phyloP scores from a whole-genome alignment of 2,888 invertebrate genomes.

The Acronicta leporina region DNA sequence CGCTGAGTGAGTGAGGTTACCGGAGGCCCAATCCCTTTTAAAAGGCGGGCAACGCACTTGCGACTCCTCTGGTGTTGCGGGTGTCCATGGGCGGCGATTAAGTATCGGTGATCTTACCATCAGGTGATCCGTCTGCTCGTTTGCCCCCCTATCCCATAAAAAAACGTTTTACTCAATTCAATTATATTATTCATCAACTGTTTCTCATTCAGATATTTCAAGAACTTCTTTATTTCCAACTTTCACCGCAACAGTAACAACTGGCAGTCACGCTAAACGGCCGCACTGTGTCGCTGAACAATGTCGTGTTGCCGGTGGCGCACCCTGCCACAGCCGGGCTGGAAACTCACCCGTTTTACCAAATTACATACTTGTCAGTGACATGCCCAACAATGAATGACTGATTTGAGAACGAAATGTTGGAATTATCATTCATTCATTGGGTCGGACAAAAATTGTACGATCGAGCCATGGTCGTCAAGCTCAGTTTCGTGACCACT shows the following conservation, averaged over 20 bases:
- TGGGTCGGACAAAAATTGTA: too few relatives aligned
- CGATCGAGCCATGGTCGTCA: background rate
- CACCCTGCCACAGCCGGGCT: conserved; percentile 31
- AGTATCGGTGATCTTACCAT: too few relatives aligned
- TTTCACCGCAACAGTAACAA: conserved; percentile 55
- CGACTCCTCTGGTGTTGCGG: too few relatives aligned
- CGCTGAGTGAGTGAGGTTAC: too few relatives aligned
- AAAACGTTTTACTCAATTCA: too few relatives aligned
- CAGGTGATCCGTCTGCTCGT: too few relatives aligned
- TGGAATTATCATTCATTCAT: conserved; percentile 1
- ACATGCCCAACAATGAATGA: conserved; percentile 26
- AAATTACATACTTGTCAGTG: conserved; percentile 42
- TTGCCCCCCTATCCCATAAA: too few relatives aligned
- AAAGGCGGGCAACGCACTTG: too few relatives aligned
- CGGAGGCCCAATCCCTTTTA: too few relatives aligned
- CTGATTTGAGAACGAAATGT: conserved; percentile 16
- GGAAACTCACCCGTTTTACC: conserved; percentile 38
- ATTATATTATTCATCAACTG: background rate
- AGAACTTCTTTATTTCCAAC: background rate
- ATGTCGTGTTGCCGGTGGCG: conserved; percentile 52
- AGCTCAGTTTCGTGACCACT: background rate
- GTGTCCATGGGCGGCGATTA: too few relatives aligned
- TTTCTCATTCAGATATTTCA: conserved; percentile 10
- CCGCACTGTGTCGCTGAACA: conserved; percentile 53
- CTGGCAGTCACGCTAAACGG: conserved; percentile 55